Conservation (phyloP, 2,113 vertebrate species). For the Neoarius graeffei region DNA sequence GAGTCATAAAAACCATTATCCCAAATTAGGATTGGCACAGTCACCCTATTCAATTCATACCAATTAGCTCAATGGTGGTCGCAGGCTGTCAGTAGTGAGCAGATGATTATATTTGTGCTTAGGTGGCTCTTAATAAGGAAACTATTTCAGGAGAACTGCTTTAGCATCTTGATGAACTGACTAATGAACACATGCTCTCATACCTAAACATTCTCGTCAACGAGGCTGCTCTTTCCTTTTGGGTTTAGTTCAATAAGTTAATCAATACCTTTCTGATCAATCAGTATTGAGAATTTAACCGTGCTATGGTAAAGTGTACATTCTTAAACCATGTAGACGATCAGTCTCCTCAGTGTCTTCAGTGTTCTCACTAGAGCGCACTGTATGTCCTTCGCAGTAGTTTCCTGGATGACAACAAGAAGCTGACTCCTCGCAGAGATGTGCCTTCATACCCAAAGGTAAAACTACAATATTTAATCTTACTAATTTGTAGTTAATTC, state of each 20-base stretch:
- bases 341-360: background rate
- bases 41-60: background rate
- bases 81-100: slow-evolving; percentile 12
- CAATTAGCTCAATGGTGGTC: slow-evolving; percentile 12
- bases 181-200: slow-evolving; percentile 8
- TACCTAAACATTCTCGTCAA: slow-evolving; percentile 12
- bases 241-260: background rate
- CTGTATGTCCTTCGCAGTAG: slow-evolving; percentile 75
- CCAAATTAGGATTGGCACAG: background rate
- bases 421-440: slow-evolving; percentile 77
- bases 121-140: slow-evolving; percentile 34
- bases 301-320: background rate
- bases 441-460: slow-evolving; percentile 88
- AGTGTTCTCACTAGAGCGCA: slow-evolving; percentile 26
- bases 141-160: slow-evolving; percentile 7
- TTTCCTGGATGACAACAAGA: slow-evolving; percentile 82
- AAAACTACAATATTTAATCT: slow-evolving; percentile 28
- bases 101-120: background rate
- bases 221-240: background rate
- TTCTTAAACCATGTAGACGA: background rate
- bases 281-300: background rate
- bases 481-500: background rate
- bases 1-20: background rate
- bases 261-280: background rate
- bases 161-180: slow-evolving; percentile 36